Evolutionary conservation across 1,140 invertebrate genomes (phyloP).

Genomic region (Notospermus geniculatus): DNA sequence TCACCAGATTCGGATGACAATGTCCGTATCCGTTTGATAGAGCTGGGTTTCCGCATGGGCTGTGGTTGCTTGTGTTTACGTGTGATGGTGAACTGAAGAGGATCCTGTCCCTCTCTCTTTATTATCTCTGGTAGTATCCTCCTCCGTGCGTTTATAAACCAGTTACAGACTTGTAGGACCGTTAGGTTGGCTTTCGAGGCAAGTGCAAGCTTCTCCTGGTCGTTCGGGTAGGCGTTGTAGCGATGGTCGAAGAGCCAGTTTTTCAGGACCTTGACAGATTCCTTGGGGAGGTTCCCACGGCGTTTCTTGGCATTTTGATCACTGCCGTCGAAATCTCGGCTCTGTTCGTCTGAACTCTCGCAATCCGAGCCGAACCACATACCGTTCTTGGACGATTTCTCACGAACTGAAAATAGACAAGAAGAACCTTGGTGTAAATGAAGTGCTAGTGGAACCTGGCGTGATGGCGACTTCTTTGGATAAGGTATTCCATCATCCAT

Average conservation of each 20-base stretch:
- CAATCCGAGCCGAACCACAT: no score
- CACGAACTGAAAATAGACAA: no score
- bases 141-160: slow-evolving; percentile 94
- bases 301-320: slow-evolving; percentile 65
- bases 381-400: no score
- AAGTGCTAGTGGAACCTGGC: no score
- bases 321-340: slow-evolving; percentile 9
- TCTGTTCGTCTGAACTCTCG: slow-evolving; percentile 18
- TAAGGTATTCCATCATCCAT: no score
- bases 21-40: slow-evolving; percentile 11
- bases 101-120: slow-evolving; percentile 84
- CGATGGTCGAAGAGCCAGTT: slow-evolving; percentile 90
- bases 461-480: no score
- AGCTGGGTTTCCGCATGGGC: slow-evolving; percentile 36
- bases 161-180: slow-evolving; percentile 89
- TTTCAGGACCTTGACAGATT: slow-evolving; percentile 70
- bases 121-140: slow-evolving; percentile 92
- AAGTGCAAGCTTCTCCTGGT: slow-evolving; percentile 81
- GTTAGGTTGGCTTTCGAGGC: slow-evolving; percentile 85
- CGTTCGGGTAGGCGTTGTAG: slow-evolving; percentile 93
- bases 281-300: slow-evolving; percentile 88
- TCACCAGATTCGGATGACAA: slow-evolving; percentile 17
- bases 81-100: slow-evolving; percentile 87
- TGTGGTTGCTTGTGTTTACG: slow-evolving; percentile 68
- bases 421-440: no score